Evolutionary conservation across 2,113 vertebrate species (phyloP).

Genomic region (Oncorhynchus tshawytscha): DNA sequence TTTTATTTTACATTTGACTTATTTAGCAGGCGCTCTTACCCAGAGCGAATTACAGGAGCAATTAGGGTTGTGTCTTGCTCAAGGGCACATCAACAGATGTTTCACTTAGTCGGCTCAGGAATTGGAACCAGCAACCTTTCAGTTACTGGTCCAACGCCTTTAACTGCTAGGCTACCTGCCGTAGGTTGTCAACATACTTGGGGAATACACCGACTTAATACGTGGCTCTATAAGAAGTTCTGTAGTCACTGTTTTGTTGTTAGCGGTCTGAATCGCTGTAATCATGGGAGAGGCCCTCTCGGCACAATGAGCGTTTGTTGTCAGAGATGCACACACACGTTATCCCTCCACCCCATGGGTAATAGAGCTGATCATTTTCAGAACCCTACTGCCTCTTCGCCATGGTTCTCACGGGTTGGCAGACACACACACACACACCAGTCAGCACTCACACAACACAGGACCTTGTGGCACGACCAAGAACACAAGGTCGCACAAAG

Average conservation of each 20-base stretch:
- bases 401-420: constrained; percentile 63
- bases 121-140: no score
- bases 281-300: constrained; percentile 71
- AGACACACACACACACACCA: constrained; percentile 25
- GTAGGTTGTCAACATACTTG: constrained; percentile 53
- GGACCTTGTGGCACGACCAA: constrained; percentile 55
- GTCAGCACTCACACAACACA: constrained; percentile 15
- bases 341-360: constrained; percentile 57
- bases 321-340: constrained; percentile 56
- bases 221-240: constrained; percentile 65
- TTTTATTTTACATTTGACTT: background rate
- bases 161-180: background rate
- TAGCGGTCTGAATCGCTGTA: constrained; percentile 70
- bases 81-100: no score
- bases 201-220: constrained; percentile 56
- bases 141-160: no score
- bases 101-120: no score
- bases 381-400: constrained; percentile 61
- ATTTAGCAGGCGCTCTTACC: background rate
- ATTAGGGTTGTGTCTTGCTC: no score
- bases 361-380: constrained; percentile 73
- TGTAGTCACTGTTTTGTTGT: constrained; percentile 68
- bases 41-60: no score
- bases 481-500: constrained; percentile 53
- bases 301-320: constrained; percentile 74